phyloP scores from a whole-genome alignment of 2,797 vertebrate genomes.

The Sarcophilus harrisii region DNA sequence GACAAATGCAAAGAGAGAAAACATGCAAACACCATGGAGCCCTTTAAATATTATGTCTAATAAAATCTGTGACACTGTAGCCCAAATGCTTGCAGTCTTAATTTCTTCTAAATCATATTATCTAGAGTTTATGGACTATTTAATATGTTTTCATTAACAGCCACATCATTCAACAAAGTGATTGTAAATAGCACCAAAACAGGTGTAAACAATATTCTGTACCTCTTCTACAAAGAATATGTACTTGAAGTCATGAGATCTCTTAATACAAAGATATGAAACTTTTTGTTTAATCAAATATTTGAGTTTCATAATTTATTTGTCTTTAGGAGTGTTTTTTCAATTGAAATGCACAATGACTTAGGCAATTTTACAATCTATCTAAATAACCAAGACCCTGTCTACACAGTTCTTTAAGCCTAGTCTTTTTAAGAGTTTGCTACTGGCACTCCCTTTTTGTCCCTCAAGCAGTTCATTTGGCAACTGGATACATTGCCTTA shows the following conservation, averaged over 20 bases:
- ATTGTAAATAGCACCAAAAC: not conserved
- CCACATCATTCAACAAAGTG: slow-evolving; percentile 15
- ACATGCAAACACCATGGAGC: not conserved
- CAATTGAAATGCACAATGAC: slow-evolving; percentile 27
- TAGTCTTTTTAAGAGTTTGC: not conserved
- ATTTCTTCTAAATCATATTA: not conserved
- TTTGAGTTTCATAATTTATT: slow-evolving; percentile 22
- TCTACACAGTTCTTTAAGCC: not conserved
- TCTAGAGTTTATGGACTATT: not conserved
- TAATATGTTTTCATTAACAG: slow-evolving; percentile 17
- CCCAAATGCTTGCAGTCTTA: not conserved
- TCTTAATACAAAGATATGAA: not conserved
- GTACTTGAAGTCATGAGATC: not conserved
- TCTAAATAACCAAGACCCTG: not conserved
- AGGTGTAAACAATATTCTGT: not conserved
- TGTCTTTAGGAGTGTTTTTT: slow-evolving; percentile 10
- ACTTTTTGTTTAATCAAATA: not conserved
- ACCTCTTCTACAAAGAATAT: not conserved
- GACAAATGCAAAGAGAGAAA: not conserved
- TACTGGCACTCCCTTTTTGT: not conserved
- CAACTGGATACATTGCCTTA: not conserved
- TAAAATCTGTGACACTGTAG: not conserved
- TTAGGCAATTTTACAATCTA: not conserved
- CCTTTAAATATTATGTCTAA: not conserved
- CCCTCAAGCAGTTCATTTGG: not conserved